phyloP scores from a whole-genome alignment of 1,140 invertebrate species.

The Heliconius eleuchia region DNA sequence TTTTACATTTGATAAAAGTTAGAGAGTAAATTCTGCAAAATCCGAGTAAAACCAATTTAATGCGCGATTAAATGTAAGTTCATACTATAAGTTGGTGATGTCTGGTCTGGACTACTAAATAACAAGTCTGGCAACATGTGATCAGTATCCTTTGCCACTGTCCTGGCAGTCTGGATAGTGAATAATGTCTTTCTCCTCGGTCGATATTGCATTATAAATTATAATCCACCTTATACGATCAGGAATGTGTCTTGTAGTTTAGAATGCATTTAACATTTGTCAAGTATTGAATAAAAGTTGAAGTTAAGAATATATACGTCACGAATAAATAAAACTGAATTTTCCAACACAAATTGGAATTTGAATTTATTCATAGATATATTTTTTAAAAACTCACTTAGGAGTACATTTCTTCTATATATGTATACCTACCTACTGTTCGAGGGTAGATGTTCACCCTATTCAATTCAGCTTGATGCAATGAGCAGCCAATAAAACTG shows the following conservation, averaged over 20 bases:
- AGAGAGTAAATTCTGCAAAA: neutral
- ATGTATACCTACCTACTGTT: neutral
- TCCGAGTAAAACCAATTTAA: constrained; percentile 14
- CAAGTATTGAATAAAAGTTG: too few species aligned
- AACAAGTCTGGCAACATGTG: constrained; percentile 41
- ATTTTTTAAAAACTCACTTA: neutral
- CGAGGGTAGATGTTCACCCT: neutral
- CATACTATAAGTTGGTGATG: constrained; percentile 31
- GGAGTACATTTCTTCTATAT: neutral
- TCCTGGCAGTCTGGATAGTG: constrained; percentile 36
- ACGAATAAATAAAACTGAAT: too few species aligned
- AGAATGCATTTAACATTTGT: neutral
- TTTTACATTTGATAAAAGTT: neutral
- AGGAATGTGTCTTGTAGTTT: neutral
- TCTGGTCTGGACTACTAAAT: constrained; percentile 47
- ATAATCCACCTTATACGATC: neutral
- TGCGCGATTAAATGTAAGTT: constrained; percentile 28
- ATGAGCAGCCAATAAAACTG: neutral
- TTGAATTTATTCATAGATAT: neutral
- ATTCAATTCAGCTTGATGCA: neutral
- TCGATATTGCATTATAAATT: constrained; percentile 12
- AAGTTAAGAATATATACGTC: too few species aligned
- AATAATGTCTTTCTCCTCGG: constrained; percentile 32
- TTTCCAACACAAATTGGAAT: neutral
- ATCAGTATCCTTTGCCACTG: constrained; percentile 31